Conservation (phyloP, 2,888 invertebrate genomes). For the Nomada lathburiana region DNA sequence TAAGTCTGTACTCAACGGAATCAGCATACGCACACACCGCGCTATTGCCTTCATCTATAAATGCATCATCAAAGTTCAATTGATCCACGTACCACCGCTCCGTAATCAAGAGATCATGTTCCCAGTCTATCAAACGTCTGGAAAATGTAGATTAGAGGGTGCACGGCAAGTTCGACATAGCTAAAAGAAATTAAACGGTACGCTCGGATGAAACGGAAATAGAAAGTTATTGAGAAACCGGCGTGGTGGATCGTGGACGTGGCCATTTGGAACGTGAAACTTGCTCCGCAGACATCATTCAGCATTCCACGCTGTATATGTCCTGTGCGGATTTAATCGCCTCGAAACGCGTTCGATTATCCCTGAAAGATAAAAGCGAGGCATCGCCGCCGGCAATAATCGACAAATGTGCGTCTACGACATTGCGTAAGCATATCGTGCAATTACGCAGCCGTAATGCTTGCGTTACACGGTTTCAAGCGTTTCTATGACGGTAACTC, state of each 20-base stretch:
- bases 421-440: slow-evolving; percentile 52
- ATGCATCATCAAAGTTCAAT: slow-evolving; percentile 1
- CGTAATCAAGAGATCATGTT: background rate
- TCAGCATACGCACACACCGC: too few relatives aligned
- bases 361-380: slow-evolving; percentile 13
- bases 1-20: too few relatives aligned
- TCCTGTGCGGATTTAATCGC: slow-evolving; percentile 10
- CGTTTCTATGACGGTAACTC: slow-evolving; percentile 58
- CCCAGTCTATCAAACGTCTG: background rate
- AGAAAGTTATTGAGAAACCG: slow-evolving; percentile 57
- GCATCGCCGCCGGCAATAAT: slow-evolving; percentile 7
- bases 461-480: slow-evolving; percentile 62
- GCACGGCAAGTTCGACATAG: slow-evolving; percentile 14
- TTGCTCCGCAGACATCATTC: slow-evolving; percentile 45
- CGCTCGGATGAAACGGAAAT: slow-evolving; percentile 64
- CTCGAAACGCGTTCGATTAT: slow-evolving; percentile 24
- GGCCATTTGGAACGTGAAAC: slow-evolving; percentile 33
- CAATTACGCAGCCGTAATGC: slow-evolving; percentile 66
- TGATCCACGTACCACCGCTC: background rate
- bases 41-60: background rate
- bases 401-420: slow-evolving; percentile 30
- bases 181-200: slow-evolving; percentile 51
- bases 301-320: slow-evolving; percentile 12
- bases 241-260: slow-evolving; percentile 43
- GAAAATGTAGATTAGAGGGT: background rate